Evolutionary conservation across 1,140 invertebrate species (phyloP).

Genomic region (Trichoplusia ni): DNA sequence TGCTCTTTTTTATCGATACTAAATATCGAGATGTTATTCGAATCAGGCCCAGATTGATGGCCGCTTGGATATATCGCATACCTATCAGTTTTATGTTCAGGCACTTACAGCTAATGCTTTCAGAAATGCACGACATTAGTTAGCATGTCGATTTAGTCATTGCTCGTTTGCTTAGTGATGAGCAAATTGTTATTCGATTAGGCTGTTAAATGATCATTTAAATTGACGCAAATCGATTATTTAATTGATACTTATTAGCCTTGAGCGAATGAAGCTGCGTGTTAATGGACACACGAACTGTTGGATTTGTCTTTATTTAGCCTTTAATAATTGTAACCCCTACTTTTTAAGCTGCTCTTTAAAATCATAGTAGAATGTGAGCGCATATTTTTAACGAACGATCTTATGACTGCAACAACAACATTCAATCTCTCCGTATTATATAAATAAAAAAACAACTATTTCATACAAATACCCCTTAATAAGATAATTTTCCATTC

Average conservation of each 20-base stretch:
- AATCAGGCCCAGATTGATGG: constrained; percentile 59
- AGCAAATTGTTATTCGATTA: constrained; percentile 48
- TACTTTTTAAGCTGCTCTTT: too few relatives aligned
- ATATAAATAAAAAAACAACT: too few relatives aligned
- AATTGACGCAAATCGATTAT: constrained; percentile 28
- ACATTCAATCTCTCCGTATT: too few relatives aligned
- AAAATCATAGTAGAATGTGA: too few relatives aligned
- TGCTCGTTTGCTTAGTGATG: constrained; percentile 41
- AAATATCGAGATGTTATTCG: constrained; percentile 55
- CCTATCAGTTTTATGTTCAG: constrained; percentile 73
- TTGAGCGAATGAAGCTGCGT: not conserved
- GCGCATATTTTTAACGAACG: too few relatives aligned
- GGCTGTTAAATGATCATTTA: constrained; percentile 29
- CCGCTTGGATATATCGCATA: constrained; percentile 62
- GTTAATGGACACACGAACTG: not conserved
- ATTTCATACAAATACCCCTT: too few relatives aligned
- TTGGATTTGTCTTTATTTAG: too few relatives aligned
- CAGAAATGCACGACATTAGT: constrained; percentile 66
- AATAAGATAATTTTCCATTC: too few relatives aligned
- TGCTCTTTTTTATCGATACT: constrained; percentile 42
- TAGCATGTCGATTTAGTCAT: constrained; percentile 56
- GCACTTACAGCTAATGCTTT: constrained; percentile 67
- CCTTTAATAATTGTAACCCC: too few relatives aligned
- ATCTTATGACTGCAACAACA: too few relatives aligned
- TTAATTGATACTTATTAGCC: constrained; percentile 1